Evolutionary conservation across 2,888 invertebrate genomes (phyloP).

Genomic region (Campoplex capitator): DNA sequence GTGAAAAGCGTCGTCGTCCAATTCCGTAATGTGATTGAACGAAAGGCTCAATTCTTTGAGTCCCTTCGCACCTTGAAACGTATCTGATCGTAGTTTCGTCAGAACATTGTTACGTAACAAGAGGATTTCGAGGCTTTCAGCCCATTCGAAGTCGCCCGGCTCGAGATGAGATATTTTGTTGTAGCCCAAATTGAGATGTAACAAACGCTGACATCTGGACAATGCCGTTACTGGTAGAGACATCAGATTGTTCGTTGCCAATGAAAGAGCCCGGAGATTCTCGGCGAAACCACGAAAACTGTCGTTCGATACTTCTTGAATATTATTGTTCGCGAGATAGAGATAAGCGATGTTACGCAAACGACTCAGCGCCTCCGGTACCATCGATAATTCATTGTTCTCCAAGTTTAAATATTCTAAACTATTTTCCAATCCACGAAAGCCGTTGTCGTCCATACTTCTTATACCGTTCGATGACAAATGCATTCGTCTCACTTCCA

Average conservation of each 20-base stretch:
- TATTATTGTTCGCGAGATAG: constrained; percentile 92
- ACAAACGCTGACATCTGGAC: constrained; percentile 90
- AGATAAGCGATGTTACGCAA: constrained; percentile 91
- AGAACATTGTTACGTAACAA: constrained; percentile 94
- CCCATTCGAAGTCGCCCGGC: constrained; percentile 93
- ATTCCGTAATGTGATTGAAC: constrained; percentile 94
- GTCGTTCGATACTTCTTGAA: constrained; percentile 88
- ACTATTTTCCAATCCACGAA: constrained; percentile 90
- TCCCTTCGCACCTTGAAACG: constrained; percentile 87
- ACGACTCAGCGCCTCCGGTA: constrained; percentile 90
- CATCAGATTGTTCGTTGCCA: constrained; percentile 93
- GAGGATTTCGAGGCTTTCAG: constrained; percentile 91
- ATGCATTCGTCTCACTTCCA: constrained; percentile 91
- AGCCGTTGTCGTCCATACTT: constrained; percentile 89
- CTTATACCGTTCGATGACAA: constrained; percentile 92
- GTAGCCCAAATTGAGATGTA: constrained; percentile 95
- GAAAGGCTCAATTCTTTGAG: constrained; percentile 95
- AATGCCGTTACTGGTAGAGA: constrained; percentile 90
- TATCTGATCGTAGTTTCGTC: constrained; percentile 85
- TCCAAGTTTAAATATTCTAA: constrained; percentile 94
- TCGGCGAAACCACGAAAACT: constrained; percentile 87
- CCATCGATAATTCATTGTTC: constrained; percentile 89
- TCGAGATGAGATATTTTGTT: constrained; percentile 93
- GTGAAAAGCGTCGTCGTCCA: constrained; percentile 92
- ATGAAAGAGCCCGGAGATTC: constrained; percentile 91